Percentiles rank a stretch among this genome's conserved stretches.
Conservation (phyloP, 2,113 vertebrate genomes). For the Terrapene triunguis region DNA sequence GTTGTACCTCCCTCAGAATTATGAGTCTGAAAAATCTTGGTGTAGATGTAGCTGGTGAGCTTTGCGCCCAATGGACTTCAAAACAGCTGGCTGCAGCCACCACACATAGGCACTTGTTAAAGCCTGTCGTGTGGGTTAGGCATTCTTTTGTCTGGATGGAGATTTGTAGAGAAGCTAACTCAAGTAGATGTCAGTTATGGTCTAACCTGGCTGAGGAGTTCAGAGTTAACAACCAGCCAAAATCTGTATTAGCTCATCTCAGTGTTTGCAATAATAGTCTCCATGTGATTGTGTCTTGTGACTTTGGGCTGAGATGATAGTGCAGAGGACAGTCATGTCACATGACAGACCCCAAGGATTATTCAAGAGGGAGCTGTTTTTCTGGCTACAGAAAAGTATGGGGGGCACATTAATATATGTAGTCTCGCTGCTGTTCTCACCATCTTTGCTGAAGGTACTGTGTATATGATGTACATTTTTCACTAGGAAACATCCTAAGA, state of each 20-base stretch:
- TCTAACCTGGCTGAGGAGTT: neutral
- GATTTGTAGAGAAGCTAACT: neutral
- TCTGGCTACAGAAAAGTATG: fast-evolving
- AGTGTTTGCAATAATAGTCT: fast-evolving
- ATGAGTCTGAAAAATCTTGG: neutral
- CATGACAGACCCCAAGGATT: neutral
- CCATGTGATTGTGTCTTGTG: fast-evolving
- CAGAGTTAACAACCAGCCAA: neutral
- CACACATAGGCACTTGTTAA: neutral
- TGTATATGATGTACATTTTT: fast-evolving
- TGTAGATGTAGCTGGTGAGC: neutral
- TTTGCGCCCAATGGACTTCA: neutral
- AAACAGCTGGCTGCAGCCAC: neutral
- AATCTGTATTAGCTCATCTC: fast-evolving
- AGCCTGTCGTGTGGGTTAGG: neutral
- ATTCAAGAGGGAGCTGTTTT: neutral
- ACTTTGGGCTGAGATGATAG: neutral
- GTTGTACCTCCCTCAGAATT: neutral
- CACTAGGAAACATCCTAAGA: neutral
- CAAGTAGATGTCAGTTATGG: fast-evolving
- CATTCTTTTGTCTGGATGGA: neutral
- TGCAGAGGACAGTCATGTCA: neutral
- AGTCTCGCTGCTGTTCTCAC: neutral
- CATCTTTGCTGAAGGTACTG: fast-evolving
- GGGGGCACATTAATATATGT: fast-evolving